A percentile compares a stretch with the other conserved stretches of the same genome.
These are phyloP conservation scores for Axea sp. DNA, from an alignment of 2,888 invertebrate species.

Conservation along the genomic window DNA sequence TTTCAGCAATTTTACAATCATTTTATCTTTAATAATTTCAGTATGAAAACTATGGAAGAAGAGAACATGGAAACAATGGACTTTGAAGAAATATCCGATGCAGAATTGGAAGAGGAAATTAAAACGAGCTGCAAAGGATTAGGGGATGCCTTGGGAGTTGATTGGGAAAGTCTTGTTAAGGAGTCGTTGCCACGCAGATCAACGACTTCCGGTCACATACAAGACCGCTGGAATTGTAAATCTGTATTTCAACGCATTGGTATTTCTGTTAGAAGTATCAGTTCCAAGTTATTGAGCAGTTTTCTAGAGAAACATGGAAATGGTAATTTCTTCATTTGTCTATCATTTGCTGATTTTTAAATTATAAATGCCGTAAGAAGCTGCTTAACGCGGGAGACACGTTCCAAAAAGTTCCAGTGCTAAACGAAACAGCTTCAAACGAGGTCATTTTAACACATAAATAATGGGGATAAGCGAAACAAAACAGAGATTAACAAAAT, in stretches of 20 bases:
- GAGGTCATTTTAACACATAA: no score
- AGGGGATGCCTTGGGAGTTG: constrained; percentile 96
- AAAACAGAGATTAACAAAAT: no score
- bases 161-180: constrained; percentile 94
- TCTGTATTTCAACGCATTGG: constrained; percentile 90
- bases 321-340: constrained; percentile 2
- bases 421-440: no score
- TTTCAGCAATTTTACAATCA: no score
- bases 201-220: constrained; percentile 80
- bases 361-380: no score
- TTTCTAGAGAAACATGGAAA: constrained; percentile 72
- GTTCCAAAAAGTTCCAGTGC: no score
- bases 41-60: constrained; percentile 82
- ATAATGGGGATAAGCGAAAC: no score
- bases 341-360: no score
- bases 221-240: constrained; percentile 90
- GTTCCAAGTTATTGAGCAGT: constrained; percentile 82
- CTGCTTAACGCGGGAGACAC: no score
- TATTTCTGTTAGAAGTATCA: constrained; percentile 88
- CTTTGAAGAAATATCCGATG: constrained; percentile 94
- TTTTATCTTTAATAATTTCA: no score
- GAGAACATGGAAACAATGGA: constrained; percentile 88
- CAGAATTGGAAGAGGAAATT: constrained; percentile 90
- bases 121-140: constrained; percentile 85
- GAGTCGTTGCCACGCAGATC: constrained; percentile 83